These are phyloP conservation scores for Yponomeuta malinellus DNA, from an alignment of 2,888 invertebrate genomes.

Conservation along the genomic window DNA sequence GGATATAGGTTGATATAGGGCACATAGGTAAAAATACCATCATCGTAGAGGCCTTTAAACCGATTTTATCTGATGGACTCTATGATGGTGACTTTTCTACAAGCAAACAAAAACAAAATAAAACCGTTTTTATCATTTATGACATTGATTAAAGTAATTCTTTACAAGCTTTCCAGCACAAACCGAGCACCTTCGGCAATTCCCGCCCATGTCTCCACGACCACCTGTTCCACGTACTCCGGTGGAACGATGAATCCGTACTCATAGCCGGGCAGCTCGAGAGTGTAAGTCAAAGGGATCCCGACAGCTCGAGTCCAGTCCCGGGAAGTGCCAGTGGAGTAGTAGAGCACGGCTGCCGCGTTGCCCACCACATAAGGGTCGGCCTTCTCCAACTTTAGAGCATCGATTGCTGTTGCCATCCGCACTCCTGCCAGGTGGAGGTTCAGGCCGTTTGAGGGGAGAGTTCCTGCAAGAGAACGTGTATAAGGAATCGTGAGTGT, in stretches of 20 bases:
- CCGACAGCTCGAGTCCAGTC: constrained; percentile 79
- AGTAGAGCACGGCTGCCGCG: constrained; percentile 73
- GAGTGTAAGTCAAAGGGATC: constrained; percentile 77
- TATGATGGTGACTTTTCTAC: no score
- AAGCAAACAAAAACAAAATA: not conserved
- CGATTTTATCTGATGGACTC: no score
- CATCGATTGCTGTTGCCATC: constrained; percentile 63
- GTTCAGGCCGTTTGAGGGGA: constrained; percentile 68
- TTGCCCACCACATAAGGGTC: constrained; percentile 72
- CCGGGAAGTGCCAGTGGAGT: constrained; percentile 79
- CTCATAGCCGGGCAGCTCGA: constrained; percentile 80
- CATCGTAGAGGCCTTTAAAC: no score
- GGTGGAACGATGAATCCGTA: constrained; percentile 75
- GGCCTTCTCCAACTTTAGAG: constrained; percentile 52
- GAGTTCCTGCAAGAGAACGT: constrained; percentile 38
- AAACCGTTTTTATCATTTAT: not conserved
- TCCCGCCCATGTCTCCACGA: constrained; percentile 78
- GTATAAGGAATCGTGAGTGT: not conserved
- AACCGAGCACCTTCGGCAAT: constrained; percentile 56
- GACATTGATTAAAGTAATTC: no score
- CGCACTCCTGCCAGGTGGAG: constrained; percentile 57
- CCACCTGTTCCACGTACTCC: constrained; percentile 70
- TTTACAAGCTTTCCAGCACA: constrained; percentile 27
- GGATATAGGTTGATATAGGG: no score
- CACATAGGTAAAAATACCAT: no score